Evolutionary conservation across 2,113 vertebrate species (phyloP), one percentile per base, ranked within the genome.

Genomic region (Verasper variegatus): DNA sequence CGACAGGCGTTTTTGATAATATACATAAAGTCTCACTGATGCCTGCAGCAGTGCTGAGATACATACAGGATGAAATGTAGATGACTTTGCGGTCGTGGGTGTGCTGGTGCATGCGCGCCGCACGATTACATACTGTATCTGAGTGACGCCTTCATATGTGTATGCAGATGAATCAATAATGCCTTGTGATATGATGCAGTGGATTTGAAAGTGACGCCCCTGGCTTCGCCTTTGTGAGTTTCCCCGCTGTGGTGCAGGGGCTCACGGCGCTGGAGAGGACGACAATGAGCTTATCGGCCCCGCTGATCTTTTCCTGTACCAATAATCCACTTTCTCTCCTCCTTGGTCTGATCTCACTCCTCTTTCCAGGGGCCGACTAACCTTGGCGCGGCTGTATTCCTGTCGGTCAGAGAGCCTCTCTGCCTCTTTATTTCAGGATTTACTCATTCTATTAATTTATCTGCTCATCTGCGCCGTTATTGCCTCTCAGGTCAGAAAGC

Each of bases 241-340:
- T 78, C 24, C 79, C 73, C 58, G 78, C 69, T 49, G 73, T 12
- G 80, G 68, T 1, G 40, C 65, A 56, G 78, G 18, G 65, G 57
- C 57, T 49, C 2, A 47, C 40, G 10, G 58, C 10, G 18, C 68
- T 74, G 63, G 78, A 74, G 69, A 56, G 40, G 49, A 57, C 37
- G 71, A 75, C 85, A 82, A 75, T 68, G n/a, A 82, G 83, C 59
- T 82, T 80, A 81, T 85, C 84, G 56, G 49, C 56, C 52, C 83
- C 68, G 56, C 81, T 78, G 60, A 86, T 90, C 84, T 82, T 72
- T 81, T 23, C 71, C 55, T 9, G 73, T 72, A 31, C 80, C 77
- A 68, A 70, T 83, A 80, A 90, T 88, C 80, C 80, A 85, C 82
- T 85, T 79, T 81, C 75, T 70, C 62, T 45, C 61, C 68, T 79